These are phyloP conservation scores for Knipowitschia caucasica DNA, from an alignment of 2,797 vertebrate genomes.

Conservation along the genomic window DNA sequence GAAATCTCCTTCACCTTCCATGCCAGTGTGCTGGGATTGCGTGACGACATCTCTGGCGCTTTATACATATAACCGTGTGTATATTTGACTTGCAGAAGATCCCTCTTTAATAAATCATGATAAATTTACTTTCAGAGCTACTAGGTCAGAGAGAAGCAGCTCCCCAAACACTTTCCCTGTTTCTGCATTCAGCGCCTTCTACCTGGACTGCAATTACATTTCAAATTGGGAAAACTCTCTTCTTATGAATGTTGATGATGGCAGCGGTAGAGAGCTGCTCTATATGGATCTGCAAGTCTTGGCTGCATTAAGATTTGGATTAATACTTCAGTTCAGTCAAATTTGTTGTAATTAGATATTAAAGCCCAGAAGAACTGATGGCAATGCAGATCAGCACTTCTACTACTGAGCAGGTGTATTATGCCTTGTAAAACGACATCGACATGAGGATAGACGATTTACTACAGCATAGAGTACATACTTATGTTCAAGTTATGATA, in stretches of 20 bases:
- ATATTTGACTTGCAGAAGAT: conserved; percentile 18
- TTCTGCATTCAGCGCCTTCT: conserved; percentile 35
- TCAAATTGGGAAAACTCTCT: conserved; percentile 34
- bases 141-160: background rate
- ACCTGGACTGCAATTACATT: conserved; percentile 43
- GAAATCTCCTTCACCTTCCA: no score
- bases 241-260: conserved; percentile 37
- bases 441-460: no score
- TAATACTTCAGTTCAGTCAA: conserved; percentile 11
- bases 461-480: no score
- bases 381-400: background rate
- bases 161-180: conserved; percentile 13
- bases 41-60: no score
- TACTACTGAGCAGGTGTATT: background rate
- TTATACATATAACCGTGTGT: conserved; percentile 21
- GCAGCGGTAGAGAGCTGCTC: conserved; percentile 15
- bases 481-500: no score
- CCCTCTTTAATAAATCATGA: conserved; percentile 13
- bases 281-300: conserved; percentile 19
- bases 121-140: conserved; percentile 2
- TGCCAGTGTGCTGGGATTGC: no score
- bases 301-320: conserved; percentile 29
- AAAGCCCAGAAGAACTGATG: background rate
- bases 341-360: conserved; percentile 21
- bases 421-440: background rate